Evolutionary conservation across 2,113 vertebrate genomes (phyloP), one percentile per base, ranked within the genome.

Genomic region (Tupaia tana): DNA sequence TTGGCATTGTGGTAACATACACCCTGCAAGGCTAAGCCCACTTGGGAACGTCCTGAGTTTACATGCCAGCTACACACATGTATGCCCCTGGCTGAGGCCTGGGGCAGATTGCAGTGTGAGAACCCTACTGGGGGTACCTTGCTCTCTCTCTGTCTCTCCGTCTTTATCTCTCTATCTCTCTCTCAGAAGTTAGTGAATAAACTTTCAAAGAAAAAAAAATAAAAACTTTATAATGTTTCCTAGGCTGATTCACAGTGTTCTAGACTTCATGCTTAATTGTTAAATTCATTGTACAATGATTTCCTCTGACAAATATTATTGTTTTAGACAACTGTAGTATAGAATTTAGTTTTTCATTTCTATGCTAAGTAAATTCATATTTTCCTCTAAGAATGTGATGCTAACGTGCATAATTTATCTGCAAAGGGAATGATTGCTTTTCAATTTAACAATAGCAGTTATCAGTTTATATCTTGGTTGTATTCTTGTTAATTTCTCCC

Each of bases 291-390:
- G 4, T 25, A 12, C 1, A 84, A 59, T 16, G 88, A 95, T 94
- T 94, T 86, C 31, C 0, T 88, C 59, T 71, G 63, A 74, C n/a
- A 89, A 90, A 83, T 77, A 67, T 54, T 71, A 0, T 87, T 95
- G 20, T 73, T 70, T 93, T 59, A 90, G 59, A 75, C 16, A 89
- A 83, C 52, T 18, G 0, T 31, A 89, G 20, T 58, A 7, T 61
- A 89, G 25, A 75, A 52, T 86, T 96, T 70, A 64, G 31, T 70
- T 87, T 89, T 95, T 87, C 84, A 95, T 93, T 87, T 96, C 13
- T 86, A 22, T 90, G 64, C 34, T 91, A 91, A 94, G 29, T 83
- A 86, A 61, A 66, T 91, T 90, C 54, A 70, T 22, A 63, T 80
- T 71, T 92, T 86, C 34, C 74, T 74, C 12, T 34, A 25, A 97